These are phyloP conservation scores for Sterna hirundo DNA, from an alignment of 2,113 vertebrate genomes.

Conservation along the genomic window DNA sequence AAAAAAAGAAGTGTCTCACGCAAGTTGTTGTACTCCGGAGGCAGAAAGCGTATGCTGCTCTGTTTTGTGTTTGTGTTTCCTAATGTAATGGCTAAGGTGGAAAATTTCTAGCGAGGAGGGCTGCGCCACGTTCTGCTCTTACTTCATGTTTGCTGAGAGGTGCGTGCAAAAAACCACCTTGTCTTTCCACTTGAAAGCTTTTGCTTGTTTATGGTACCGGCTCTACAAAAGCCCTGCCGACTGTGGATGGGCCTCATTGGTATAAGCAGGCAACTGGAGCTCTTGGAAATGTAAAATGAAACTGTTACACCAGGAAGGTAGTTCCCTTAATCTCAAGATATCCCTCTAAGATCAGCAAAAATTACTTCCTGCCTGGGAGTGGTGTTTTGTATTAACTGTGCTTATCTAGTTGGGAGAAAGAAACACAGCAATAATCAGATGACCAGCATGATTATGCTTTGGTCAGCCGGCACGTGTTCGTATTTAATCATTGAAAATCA, in stretches of 20 bases:
- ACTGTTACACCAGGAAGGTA: constrained; percentile 46
- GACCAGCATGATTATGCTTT: neutral
- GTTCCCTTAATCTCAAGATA: constrained; percentile 50
- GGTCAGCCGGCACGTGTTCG: fast-evolving
- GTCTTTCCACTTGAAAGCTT: neutral
- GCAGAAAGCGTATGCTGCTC: neutral
- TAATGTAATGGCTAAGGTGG: neutral
- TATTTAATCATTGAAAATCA: neutral
- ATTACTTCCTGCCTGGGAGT: constrained; percentile 37
- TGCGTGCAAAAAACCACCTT: neutral
- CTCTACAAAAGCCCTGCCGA: neutral
- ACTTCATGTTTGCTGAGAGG: neutral
- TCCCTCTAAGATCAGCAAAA: constrained; percentile 45
- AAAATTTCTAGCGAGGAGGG: neutral
- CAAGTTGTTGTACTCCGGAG: neutral
- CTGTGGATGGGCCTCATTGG: neutral
- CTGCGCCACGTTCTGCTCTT: neutral
- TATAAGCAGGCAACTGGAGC: neutral
- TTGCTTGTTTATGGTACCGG: neutral
- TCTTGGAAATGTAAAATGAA: constrained; percentile 54
- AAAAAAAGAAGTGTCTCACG: neutral
- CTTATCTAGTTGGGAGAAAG: neutral
- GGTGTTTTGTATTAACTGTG: neutral
- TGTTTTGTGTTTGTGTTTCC: neutral
- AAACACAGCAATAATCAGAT: neutral